Evolutionary conservation across 2,113 vertebrate genomes (phyloP), one percentile per base, ranked within the genome.

Genomic region (Lamprotornis superbus): DNA sequence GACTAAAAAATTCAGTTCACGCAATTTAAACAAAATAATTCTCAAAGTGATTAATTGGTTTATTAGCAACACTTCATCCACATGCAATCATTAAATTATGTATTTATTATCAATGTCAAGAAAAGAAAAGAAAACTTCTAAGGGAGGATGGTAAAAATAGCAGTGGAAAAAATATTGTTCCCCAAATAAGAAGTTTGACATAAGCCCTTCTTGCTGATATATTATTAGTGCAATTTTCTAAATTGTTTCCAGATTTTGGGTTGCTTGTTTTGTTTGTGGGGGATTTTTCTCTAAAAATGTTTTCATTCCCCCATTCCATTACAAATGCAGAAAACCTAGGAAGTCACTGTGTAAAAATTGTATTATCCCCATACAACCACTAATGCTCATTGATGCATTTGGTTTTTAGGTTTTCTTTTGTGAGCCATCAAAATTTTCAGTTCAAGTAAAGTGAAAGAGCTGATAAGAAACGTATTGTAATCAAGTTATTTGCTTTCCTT

Each of bases 141-240:
- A 46, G 3, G 3, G 3, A 78, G 2, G 2, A 46, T 30, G 2
- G n/a, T 39, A 42, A 25, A 7, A 30, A 13, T 3, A 75, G 8
- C 7, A 3, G 11, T 4, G 9, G 4, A 2, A 31, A 39, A 70
- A 27, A 7, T 15, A 4, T 23, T 59, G 59, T 81, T 53, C 19
- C 8, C 6, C 7, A 30, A 33, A 50, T 42, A 50, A 68, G 27
- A 28, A 52, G 3, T 8, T 64, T 65, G 5, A 49, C 27, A 7
- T 52, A 61, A 57, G 16, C 22, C 12, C 3, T 76, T 28, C 23
- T 61, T 22, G 4, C 22, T 83, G 9, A 39, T 42, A 39, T 80
- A 1, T n/a, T 69, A 4, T 39, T 33, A 56, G 2, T 27, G 6
- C 1, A n/a, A 42, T n/a, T 78, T 83, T 87, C 23, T 6, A 19